Percentiles rank a stretch among this genome's conserved stretches.
Evolutionary conservation across 2,888 invertebrate species (phyloP).

Genomic region (Pseudoips prasinana): DNA sequence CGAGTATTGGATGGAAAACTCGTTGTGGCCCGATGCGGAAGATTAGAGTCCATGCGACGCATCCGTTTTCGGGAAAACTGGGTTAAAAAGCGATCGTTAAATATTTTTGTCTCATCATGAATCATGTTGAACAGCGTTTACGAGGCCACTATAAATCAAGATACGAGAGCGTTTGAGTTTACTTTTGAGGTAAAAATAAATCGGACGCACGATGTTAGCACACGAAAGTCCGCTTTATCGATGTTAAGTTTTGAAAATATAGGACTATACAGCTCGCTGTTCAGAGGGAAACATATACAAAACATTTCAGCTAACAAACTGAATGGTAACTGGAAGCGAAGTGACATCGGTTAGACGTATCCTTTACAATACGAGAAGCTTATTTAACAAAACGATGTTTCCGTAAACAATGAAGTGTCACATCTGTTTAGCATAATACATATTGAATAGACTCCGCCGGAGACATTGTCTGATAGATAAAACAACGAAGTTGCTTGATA

Average conservation of each 20-base stretch:
- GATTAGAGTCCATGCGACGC: slow-evolving; percentile 21
- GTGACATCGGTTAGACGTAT: slow-evolving; percentile 20
- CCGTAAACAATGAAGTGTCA: slow-evolving; percentile 36
- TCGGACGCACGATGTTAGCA: slow-evolving; percentile 24
- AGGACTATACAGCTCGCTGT: slow-evolving; percentile 13
- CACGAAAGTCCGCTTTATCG: slow-evolving; percentile 22
- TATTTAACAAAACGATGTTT: slow-evolving; percentile 37
- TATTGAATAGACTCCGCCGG: slow-evolving; percentile 32
- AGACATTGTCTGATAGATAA: slow-evolving; percentile 15
- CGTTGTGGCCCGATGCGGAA: slow-evolving; percentile 34
- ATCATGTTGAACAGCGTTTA: slow-evolving; percentile 58
- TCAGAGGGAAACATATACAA: not conserved
- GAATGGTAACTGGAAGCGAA: not conserved
- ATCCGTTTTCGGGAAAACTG: slow-evolving; percentile 37
- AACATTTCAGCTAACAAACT: no score
- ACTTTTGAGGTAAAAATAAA: slow-evolving; percentile 68
- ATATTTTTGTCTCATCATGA: slow-evolving; percentile 55
- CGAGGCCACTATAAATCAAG: slow-evolving; percentile 63
- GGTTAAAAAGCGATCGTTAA: slow-evolving; percentile 53
- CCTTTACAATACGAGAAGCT: slow-evolving; percentile 21
- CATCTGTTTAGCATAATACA: slow-evolving; percentile 44
- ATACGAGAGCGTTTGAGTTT: slow-evolving; percentile 53
- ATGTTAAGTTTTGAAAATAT: slow-evolving; percentile 22
- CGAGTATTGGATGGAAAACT: slow-evolving; percentile 38
- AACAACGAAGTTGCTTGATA: slow-evolving; percentile 15